Conservation (phyloP, 1,140 invertebrate genomes). For the Drosophila pseudoobscura region DNA sequence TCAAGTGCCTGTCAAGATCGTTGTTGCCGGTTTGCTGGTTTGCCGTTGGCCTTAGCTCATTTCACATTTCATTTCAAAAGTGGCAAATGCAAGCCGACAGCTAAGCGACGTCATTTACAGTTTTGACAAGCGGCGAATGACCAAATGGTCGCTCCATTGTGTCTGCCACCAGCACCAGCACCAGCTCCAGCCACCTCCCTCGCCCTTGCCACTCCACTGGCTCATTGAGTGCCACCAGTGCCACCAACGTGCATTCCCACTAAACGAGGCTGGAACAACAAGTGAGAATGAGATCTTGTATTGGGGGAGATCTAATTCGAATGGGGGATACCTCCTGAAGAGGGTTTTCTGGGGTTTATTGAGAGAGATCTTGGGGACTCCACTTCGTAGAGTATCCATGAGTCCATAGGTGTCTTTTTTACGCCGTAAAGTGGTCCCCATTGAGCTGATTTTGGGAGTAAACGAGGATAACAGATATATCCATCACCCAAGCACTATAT, state of each 20-base stretch:
- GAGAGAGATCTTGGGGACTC: no score
- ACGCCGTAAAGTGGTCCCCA: no score
- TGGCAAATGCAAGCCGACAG: constrained; percentile 75
- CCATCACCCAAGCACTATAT: no score
- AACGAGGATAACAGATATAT: no score
- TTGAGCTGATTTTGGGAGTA: no score
- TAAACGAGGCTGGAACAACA: constrained; percentile 20
- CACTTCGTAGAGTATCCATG: no score
- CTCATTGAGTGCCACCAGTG: constrained; percentile 11
- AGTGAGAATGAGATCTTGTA: no score
- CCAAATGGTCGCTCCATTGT: constrained; percentile 51
- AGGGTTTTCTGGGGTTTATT: no score
- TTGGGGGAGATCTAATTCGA: no score
- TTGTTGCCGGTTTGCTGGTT: constrained; percentile 19
- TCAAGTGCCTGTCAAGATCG: constrained; percentile 72
- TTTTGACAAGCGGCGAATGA: constrained; percentile 75
- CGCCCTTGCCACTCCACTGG: constrained; percentile 39
- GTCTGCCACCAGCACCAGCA: no score
- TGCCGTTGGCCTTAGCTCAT: constrained; percentile 44
- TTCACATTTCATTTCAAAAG: constrained; percentile 66
- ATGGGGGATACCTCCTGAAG: no score
- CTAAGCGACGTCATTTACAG: constrained; percentile 77
- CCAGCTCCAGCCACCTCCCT: constrained; percentile 2
- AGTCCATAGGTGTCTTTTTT: no score
- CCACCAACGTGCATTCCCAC: constrained; percentile 26